Evolutionary conservation across 2,797 vertebrate species (phyloP).

Genomic region (Gallirallus australis): DNA sequence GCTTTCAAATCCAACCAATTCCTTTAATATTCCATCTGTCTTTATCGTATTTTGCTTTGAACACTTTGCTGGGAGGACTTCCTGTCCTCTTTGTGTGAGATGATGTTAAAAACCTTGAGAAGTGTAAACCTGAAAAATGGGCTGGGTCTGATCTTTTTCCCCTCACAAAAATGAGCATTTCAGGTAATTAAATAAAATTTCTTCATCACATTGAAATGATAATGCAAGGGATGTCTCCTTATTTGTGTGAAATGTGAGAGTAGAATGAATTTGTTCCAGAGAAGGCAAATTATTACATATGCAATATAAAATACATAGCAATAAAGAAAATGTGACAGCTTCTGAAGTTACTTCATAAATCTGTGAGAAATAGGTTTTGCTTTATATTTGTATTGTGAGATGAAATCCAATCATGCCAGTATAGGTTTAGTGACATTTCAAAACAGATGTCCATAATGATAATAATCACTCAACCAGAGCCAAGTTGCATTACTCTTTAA

Average conservation of each 20-base stretch:
- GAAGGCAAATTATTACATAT: constrained; percentile 58
- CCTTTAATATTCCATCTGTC: constrained; percentile 53
- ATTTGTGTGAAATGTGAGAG: constrained; percentile 70
- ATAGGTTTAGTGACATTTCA: constrained; percentile 28
- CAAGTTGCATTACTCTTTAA: constrained; percentile 18
- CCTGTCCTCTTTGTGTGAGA: constrained; percentile 51
- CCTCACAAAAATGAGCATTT: constrained; percentile 81
- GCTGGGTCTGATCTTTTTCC: constrained; percentile 89
- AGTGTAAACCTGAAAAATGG: constrained; percentile 79
- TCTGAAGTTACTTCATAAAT: constrained; percentile 35
- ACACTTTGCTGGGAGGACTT: constrained; percentile 47
- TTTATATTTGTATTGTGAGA: constrained; percentile 12
- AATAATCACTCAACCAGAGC: constrained; percentile 17
- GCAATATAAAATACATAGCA: constrained; percentile 40
- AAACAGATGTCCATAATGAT: constrained; percentile 13
- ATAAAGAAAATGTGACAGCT: constrained; percentile 37
- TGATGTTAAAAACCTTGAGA: constrained; percentile 55
- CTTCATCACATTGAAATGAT: constrained; percentile 79
- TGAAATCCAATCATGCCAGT: constrained; percentile 20
- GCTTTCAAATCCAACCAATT: constrained; percentile 73
- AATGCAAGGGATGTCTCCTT: constrained; percentile 79
- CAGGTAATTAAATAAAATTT: constrained; percentile 76
- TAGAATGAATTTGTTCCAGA: constrained; percentile 57
- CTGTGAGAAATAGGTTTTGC: constrained; percentile 29
- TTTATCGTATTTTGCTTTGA: constrained; percentile 45